These are phyloP conservation scores for Dromococcyx pavoninus DNA, from an alignment of 2,797 vertebrate genomes.

Conservation along the genomic window DNA sequence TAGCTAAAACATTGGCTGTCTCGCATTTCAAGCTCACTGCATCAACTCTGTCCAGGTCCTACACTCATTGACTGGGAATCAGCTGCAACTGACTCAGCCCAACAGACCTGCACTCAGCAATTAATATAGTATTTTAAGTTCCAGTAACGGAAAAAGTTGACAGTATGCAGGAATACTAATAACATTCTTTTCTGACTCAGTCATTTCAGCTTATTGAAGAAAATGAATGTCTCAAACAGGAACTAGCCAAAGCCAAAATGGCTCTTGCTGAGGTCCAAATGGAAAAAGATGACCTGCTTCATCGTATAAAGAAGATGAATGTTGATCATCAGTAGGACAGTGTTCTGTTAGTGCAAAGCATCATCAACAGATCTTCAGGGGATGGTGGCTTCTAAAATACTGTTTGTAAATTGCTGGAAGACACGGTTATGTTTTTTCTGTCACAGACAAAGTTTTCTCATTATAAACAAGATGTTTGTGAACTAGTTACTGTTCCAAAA, in stretches of 20 bases:
- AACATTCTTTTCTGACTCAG: background rate
- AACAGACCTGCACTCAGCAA: background rate
- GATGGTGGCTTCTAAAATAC: slow-evolving; percentile 13
- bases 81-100: background rate
- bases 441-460: background rate
- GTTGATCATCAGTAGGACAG: slow-evolving; percentile 41
- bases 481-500: slow-evolving; percentile 37
- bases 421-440: background rate
- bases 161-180: background rate
- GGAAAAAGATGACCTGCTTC: slow-evolving; percentile 92
- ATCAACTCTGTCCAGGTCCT: background rate
- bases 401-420: slow-evolving; percentile 9
- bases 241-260: slow-evolving; percentile 93
- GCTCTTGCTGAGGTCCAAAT: slow-evolving; percentile 92
- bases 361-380: background rate
- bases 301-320: slow-evolving; percentile 86
- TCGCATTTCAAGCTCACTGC: background rate
- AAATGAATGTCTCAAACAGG: slow-evolving; percentile 93
- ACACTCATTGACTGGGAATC: background rate
- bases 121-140: background rate
- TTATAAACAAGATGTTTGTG: slow-evolving; percentile 34
- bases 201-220: slow-evolving; percentile 87
- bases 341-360: background rate
- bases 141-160: background rate
- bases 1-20: background rate